phyloP scores from a whole-genome alignment of 2,888 invertebrate genomes.

The Prenolepis imparis region DNA sequence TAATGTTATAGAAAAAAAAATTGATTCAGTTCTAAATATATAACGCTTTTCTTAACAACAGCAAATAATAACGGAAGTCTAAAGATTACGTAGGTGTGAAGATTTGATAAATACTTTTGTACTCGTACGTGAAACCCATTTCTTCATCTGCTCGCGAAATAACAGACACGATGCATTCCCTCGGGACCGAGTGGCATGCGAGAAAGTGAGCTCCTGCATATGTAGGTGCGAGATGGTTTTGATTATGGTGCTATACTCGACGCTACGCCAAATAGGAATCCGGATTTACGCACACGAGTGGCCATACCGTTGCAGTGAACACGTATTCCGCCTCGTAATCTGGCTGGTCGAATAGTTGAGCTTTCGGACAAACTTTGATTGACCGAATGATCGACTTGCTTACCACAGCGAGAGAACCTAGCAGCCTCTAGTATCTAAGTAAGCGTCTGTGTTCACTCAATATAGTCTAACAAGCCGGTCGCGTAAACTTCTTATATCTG shows the following conservation, averaged over 20 bases:
- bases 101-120: constrained; percentile 3
- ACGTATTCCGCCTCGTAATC: constrained; percentile 44
- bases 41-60: background rate
- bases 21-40: background rate
- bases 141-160: constrained; percentile 23
- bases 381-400: constrained; percentile 55
- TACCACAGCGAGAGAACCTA: background rate
- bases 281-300: constrained; percentile 53
- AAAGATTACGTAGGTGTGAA: background rate
- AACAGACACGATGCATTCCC: constrained; percentile 14
- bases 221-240: constrained; percentile 41
- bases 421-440: constrained; percentile 36
- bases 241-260: constrained; percentile 39
- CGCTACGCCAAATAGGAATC: constrained; percentile 44
- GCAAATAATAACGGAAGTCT: no score
- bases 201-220: constrained; percentile 40
- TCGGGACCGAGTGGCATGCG: constrained; percentile 10
- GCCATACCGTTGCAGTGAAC: constrained; percentile 28
- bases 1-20: background rate
- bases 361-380: constrained; percentile 52
- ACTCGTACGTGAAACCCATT: background rate
- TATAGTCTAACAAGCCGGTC: background rate
- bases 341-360: constrained; percentile 45
- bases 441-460: constrained; percentile 31
- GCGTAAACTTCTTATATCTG: constrained; percentile 26